Base-by-base conservation (phyloP, 2,113 vertebrate genomes). In the Stigmatopora argus region DNA sequence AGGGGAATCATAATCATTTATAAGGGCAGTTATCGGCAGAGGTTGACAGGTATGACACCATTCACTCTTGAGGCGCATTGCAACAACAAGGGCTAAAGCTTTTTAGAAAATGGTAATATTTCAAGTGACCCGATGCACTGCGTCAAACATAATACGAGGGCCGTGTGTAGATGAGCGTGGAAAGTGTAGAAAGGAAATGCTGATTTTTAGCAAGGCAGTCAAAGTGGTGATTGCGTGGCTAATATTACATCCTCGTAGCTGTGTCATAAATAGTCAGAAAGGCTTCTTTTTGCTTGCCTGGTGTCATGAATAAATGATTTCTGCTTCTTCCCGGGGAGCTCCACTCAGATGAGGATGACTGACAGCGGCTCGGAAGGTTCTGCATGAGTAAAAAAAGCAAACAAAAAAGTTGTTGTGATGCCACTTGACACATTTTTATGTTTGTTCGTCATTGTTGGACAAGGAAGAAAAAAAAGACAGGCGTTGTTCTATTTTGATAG, bases 271-370 rank as follows among this genome's bases (percentile, higher is more conserved):
- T 69, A 64, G 72, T 64, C 74, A 72, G 56, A 81, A 77, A 80
- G 77, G 34, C 71, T 75, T 69, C 67, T 82, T 90, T 83, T 69
- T 72, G 72, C 38, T 82, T 81, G 78, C 77, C 17, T 67, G 65
- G 55, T 71, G 67, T 85, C 84, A 87, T 88, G 86, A 86, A 90
- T 87, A 88, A 85, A 88, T 86, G 69, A 87, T 89, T 82, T 84
- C 77, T 75, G 80, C 71, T 73, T 81, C 59, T 6, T 74, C 58
- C 59, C 14, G 10, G 19, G 45, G 59, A 52, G 62, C 57, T 66
- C 62, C 66, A 62, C 73, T 70, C 62, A 69, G 63, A 52, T 26
- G 67, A 21, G 41, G 53, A 34, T 13, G 69, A 53, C 45, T 44
- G 66, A 89, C 87, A 81, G 80, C 53, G 31, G 31, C 19, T 70